These are phyloP conservation scores for Oreortyx pictus DNA, from an alignment of 2,797 vertebrate species.

Conservation along the genomic window DNA sequence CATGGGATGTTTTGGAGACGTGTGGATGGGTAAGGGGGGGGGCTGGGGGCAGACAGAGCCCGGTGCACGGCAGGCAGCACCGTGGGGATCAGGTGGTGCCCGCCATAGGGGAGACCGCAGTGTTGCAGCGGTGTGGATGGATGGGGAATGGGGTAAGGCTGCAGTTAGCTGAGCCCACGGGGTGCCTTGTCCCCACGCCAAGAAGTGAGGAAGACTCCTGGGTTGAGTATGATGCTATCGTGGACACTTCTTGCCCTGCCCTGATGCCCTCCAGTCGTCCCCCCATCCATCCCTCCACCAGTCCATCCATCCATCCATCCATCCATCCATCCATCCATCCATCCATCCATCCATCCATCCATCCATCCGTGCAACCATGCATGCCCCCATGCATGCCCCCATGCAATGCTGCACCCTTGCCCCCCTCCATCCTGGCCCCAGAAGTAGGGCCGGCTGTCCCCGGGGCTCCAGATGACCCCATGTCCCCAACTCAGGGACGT, in stretches of 20 bases:
- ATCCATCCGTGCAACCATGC: background rate
- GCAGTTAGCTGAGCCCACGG: fast-evolving
- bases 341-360: background rate
- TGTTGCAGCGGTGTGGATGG: background rate
- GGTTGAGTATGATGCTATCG: background rate
- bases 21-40: slow-evolving; percentile 93
- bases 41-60: background rate
- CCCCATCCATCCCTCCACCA: background rate
- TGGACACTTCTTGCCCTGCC: background rate
- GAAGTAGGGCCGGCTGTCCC: background rate
- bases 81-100: background rate
- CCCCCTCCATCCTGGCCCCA: background rate
- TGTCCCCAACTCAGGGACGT: slow-evolving; percentile 84
- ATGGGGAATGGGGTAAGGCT: background rate
- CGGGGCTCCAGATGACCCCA: fast-evolving
- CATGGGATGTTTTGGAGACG: slow-evolving; percentile 97
- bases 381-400: background rate
- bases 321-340: background rate
- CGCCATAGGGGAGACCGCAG: background rate
- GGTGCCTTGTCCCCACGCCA: background rate
- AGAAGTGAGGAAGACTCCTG: background rate
- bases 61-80: background rate
- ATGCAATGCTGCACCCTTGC: background rate
- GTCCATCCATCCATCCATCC: background rate
- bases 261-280: background rate